Percentiles rank a stretch among this genome's conserved stretches.
phyloP scores from a whole-genome alignment of 2,113 vertebrate genomes.

The Albula goreensis region DNA sequence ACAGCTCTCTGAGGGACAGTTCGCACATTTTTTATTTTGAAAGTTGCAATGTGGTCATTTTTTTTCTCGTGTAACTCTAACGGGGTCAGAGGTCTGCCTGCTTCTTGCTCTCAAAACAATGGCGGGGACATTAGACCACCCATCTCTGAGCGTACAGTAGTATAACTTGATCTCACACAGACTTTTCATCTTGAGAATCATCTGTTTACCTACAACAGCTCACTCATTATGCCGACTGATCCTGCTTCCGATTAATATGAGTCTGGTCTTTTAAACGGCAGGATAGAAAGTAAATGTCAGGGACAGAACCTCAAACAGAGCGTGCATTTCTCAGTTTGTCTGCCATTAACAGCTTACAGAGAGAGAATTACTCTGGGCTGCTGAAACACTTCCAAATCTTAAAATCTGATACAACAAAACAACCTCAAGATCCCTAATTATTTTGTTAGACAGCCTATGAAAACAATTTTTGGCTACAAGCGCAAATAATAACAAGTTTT shows the following conservation, averaged over 20 bases:
- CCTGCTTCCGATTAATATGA: too few species aligned
- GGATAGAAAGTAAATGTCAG: neutral
- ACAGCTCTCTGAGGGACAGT: neutral
- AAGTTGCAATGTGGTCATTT: neutral
- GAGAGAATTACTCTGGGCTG: neutral
- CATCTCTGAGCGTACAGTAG: too few species aligned
- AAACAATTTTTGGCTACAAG: constrained; percentile 1
- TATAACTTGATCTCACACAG: too few species aligned
- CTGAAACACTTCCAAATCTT: neutral
- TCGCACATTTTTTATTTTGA: neutral
- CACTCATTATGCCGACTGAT: too few species aligned
- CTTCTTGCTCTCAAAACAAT: neutral
- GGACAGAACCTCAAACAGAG: neutral
- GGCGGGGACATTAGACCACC: too few species aligned
- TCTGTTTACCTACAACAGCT: too few species aligned
- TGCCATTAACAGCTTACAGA: neutral
- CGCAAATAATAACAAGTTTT: neutral
- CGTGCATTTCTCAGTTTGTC: neutral
- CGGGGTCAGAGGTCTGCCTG: neutral
- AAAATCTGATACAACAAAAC: neutral
- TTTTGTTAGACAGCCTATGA: neutral
- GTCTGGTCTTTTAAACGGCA: too few species aligned
- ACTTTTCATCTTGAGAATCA: too few species aligned
- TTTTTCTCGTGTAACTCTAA: neutral
- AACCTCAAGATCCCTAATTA: neutral